Percentiles rank a stretch among this genome's conserved stretches.
Evolutionary conservation across 2,888 invertebrate species (phyloP).

Genomic region (Margaritifera margaritifera): DNA sequence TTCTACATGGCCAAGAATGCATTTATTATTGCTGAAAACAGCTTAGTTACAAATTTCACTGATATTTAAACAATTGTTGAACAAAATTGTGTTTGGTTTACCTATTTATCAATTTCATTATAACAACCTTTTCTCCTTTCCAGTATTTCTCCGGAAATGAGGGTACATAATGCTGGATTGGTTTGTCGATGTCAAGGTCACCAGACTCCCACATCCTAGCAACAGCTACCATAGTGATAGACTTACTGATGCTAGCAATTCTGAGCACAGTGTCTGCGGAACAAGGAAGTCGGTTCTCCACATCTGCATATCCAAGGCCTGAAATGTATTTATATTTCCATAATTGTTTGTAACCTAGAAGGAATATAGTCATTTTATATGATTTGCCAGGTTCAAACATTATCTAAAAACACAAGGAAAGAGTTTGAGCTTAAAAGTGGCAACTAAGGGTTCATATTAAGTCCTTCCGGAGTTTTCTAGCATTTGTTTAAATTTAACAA

Average conservation of each 20-base stretch:
- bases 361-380: no score
- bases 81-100: no score
- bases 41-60: not conserved
- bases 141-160: slow-evolving; percentile 75
- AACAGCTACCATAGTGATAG: slow-evolving; percentile 76
- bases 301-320: slow-evolving; percentile 72
- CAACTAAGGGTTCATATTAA: no score
- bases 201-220: slow-evolving; percentile 75
- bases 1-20: not conserved
- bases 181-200: slow-evolving; percentile 75
- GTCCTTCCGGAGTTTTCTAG: no score
- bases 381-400: no score
- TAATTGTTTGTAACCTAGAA: not conserved
- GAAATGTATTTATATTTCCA: not conserved
- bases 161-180: slow-evolving; percentile 75
- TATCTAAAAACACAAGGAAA: no score
- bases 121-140: slow-evolving; percentile 73
- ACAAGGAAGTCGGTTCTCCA: slow-evolving; percentile 75
- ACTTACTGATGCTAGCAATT: slow-evolving; percentile 78
- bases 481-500: no score
- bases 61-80: no score
- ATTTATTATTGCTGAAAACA: not conserved
- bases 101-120: not conserved
- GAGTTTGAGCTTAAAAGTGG: no score
- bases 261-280: slow-evolving; percentile 75